Evolutionary conservation across 2,113 vertebrate genomes (phyloP).

Genomic region (Quiscalus mexicanus): DNA sequence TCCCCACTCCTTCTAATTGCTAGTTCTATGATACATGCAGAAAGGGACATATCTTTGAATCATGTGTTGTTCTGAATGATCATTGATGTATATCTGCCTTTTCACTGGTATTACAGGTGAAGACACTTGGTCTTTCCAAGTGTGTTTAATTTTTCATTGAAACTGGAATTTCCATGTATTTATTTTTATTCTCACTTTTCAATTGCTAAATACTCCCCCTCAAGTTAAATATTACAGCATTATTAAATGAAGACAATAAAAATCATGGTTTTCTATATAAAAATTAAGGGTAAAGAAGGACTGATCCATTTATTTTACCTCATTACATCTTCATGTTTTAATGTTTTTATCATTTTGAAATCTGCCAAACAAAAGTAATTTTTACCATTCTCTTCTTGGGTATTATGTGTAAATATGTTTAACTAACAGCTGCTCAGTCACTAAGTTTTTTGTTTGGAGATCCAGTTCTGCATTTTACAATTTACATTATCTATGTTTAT

Average conservation of each 20-base stretch:
- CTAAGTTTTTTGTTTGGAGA: not conserved
- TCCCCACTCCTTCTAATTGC: not conserved
- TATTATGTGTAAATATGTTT: not conserved
- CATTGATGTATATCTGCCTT: rapidly evolving
- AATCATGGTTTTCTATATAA: not conserved
- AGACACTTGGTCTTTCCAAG: not conserved
- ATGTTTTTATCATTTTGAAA: not conserved
- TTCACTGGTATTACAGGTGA: not conserved
- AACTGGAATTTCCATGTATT: not conserved
- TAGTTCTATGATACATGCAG: not conserved
- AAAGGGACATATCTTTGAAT: not conserved
- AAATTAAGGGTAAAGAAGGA: not conserved
- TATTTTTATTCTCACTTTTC: not conserved
- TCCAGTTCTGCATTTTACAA: not conserved
- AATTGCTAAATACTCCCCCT: not conserved
- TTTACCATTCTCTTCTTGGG: not conserved
- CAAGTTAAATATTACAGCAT: not conserved
- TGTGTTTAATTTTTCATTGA: not conserved
- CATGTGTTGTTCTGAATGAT: not conserved
- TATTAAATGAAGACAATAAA: not conserved
- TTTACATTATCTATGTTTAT: not conserved
- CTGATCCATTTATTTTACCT: not conserved
- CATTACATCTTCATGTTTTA: not conserved
- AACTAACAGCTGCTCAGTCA: not conserved
- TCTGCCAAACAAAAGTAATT: not conserved